phyloP scores from a whole-genome alignment of 1,140 invertebrate genomes.

The Planococcus citri region DNA sequence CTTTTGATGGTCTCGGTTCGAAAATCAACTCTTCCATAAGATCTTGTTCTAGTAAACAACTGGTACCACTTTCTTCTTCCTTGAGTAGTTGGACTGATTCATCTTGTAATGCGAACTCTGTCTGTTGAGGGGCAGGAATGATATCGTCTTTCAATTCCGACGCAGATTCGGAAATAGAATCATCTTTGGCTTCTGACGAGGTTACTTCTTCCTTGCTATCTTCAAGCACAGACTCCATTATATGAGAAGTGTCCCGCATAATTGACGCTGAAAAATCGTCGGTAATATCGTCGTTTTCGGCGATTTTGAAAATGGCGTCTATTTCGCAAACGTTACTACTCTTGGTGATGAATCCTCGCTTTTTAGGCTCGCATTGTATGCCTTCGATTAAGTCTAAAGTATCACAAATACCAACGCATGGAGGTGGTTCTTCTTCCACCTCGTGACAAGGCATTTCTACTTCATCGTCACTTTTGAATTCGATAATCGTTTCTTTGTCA shows the following conservation, averaged over 20 bases:
- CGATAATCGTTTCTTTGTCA: background rate
- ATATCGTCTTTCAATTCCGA: background rate
- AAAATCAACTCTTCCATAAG: background rate
- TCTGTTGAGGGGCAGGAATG: background rate
- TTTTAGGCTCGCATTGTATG: background rate
- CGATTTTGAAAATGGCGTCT: conserved; percentile 1
- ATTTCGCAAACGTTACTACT: background rate
- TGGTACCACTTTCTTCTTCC: background rate
- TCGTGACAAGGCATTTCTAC: background rate
- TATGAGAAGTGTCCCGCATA: background rate
- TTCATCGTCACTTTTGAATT: conserved; percentile 9
- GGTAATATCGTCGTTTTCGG: background rate
- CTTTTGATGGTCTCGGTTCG: background rate
- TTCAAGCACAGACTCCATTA: background rate
- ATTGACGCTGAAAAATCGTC: background rate
- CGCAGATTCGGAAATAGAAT: background rate
- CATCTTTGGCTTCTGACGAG: background rate
- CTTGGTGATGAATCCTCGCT: background rate
- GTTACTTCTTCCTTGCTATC: background rate
- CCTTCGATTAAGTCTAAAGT: conserved; percentile 1
- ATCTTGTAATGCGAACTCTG: background rate
- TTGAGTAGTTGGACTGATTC: background rate
- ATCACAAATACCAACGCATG: conserved; percentile 4
- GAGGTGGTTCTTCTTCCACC: background rate
- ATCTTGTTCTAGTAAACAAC: background rate